Percentiles rank a stretch among this genome's conserved stretches.
phyloP scores from a whole-genome alignment of 2,797 vertebrate species.

The Parotocinclus haroldoi region DNA sequence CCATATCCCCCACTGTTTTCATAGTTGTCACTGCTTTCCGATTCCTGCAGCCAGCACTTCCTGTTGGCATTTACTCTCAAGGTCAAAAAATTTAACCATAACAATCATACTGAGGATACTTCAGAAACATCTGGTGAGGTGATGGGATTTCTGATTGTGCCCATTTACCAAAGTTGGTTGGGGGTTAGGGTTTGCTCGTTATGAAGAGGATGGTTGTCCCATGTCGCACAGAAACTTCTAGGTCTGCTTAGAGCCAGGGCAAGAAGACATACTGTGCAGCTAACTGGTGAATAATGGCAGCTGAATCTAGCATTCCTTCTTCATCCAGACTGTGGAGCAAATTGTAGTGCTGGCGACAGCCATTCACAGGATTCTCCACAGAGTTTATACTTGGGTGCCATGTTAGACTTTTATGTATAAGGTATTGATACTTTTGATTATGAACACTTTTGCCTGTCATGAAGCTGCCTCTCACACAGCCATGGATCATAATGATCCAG shows the following conservation, averaged over 20 bases:
- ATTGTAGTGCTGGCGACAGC: constrained; percentile 16
- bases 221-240: not conserved
- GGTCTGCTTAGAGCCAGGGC: constrained; percentile 1
- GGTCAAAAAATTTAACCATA: not conserved
- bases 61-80: no score
- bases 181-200: constrained; percentile 17
- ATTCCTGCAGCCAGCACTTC: not conserved
- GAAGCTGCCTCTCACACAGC: constrained; percentile 9
- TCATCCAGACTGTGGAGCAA: constrained; percentile 15
- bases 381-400: not conserved
- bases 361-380: constrained; percentile 13
- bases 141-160: not conserved
- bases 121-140: not conserved
- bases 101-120: not conserved
- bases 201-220: constrained; percentile 2
- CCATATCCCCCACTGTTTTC: no score
- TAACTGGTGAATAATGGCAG: not conserved
- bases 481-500: constrained; percentile 54
- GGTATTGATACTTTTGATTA: constrained; percentile 3
- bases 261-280: no score
- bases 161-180: constrained; percentile 16
- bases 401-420: no score
- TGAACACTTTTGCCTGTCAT: constrained; percentile 8
- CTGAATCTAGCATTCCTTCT: constrained; percentile 8
- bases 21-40: no score